A percentile compares a stretch with the other conserved stretches of the same genome.
These are phyloP conservation scores for Cuculus canorus DNA, from an alignment of 2,797 vertebrate species.

Conservation along the genomic window DNA sequence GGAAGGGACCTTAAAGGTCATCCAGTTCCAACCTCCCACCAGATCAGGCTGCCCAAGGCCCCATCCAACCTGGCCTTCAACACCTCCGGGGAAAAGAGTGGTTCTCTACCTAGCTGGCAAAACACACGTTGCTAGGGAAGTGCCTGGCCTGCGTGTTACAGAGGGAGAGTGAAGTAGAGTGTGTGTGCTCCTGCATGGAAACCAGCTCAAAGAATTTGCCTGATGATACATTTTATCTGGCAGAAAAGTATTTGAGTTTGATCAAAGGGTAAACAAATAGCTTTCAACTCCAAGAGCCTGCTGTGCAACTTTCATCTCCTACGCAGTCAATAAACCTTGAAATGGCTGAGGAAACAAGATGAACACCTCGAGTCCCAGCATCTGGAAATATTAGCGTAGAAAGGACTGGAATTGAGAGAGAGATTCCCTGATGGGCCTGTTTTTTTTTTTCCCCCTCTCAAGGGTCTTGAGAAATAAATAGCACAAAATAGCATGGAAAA, in stretches of 20 bases:
- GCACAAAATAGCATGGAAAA: not conserved
- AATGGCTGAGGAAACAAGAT: not conserved
- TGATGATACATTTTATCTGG: not conserved
- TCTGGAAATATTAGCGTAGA: not conserved
- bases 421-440: not conserved
- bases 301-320: constrained; percentile 2
- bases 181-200: not conserved
- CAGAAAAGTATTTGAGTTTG: constrained; percentile 19
- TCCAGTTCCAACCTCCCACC: too few relatives aligned
- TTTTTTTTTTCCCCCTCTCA: not conserved
- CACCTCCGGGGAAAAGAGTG: not conserved
- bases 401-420: not conserved
- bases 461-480: not conserved
- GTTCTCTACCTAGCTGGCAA: not conserved
- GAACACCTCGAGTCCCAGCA: not conserved
- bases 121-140: not conserved
- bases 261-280: constrained; percentile 48
- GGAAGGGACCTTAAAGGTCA: too few relatives aligned
- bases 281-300: not conserved
- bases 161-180: not conserved
- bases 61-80: too few relatives aligned
- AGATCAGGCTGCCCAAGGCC: too few relatives aligned
- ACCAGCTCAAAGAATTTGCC: not conserved
- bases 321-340: constrained; percentile 20
- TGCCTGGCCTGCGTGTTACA: not conserved